These are phyloP conservation scores for Drosophila fulvimacula DNA, from an alignment of 2,888 invertebrate species.

Conservation along the genomic window DNA sequence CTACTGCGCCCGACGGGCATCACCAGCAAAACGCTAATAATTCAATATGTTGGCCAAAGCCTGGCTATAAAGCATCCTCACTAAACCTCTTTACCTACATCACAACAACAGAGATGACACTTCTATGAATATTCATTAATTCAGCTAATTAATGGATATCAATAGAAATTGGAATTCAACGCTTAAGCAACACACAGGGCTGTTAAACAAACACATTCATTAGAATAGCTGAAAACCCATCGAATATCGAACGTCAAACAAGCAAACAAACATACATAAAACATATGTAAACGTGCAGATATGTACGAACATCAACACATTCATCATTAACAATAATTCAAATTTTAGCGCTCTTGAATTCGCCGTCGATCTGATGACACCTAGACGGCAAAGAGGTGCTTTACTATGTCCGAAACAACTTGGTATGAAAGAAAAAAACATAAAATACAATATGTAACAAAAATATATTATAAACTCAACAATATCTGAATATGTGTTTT, in stretches of 20 bases:
- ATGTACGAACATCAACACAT: background rate
- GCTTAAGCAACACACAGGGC: background rate
- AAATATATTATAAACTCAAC: background rate
- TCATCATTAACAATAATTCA: background rate
- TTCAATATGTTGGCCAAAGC: background rate
- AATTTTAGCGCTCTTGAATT: background rate
- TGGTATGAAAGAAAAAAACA: background rate
- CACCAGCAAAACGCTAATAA: background rate
- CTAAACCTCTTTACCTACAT: background rate
- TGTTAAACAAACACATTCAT: background rate
- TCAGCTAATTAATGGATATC: background rate
- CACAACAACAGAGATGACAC: no score
- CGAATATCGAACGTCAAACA: no score
- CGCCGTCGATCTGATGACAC: background rate
- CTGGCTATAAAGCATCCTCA: background rate
- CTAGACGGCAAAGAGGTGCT: background rate
- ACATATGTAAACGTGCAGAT: background rate
- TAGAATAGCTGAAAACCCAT: background rate
- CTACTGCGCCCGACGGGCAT: slow-evolving; percentile 14
- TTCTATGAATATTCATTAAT: background rate
- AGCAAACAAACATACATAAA: background rate
- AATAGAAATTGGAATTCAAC: background rate
- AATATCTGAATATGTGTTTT: background rate
- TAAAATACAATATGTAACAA: background rate
- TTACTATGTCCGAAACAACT: no score